Evolutionary conservation across 1,140 invertebrate species (phyloP).

Genomic region (Himalopsyche phryganea): DNA sequence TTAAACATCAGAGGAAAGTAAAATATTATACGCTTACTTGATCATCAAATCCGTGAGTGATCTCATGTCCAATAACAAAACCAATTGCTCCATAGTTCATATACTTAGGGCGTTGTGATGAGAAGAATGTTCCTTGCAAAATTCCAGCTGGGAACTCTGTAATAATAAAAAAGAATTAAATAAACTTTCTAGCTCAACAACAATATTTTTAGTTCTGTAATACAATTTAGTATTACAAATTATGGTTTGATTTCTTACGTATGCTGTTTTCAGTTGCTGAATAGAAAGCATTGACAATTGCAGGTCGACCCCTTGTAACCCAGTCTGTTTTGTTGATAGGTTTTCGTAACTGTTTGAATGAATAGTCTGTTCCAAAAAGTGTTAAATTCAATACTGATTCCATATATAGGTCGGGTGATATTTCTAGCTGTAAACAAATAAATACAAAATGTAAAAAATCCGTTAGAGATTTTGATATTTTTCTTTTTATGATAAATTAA

Average conservation of each 20-base stretch:
- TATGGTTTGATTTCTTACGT: slow-evolving; percentile 60
- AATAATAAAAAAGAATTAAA: background rate
- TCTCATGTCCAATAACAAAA: slow-evolving; percentile 90
- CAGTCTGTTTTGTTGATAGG: slow-evolving; percentile 82
- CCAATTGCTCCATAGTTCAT: slow-evolving; percentile 92
- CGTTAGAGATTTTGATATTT: too few relatives aligned
- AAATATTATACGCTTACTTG: slow-evolving; percentile 51
- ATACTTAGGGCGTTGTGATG: slow-evolving; percentile 76
- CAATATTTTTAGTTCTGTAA: background rate
- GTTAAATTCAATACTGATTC: slow-evolving; percentile 72
- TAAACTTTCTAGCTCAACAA: too few relatives aligned
- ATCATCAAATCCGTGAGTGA: slow-evolving; percentile 92
- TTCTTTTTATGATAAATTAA: too few relatives aligned
- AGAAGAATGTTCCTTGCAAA: slow-evolving; percentile 85
- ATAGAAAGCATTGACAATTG: slow-evolving; percentile 81
- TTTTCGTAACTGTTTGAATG: slow-evolving; percentile 71
- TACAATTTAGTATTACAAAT: background rate
- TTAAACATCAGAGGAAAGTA: too few relatives aligned
- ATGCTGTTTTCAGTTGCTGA: slow-evolving; percentile 81
- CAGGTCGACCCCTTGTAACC: slow-evolving; percentile 71
- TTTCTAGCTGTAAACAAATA: slow-evolving; percentile 57
- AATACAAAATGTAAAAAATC: too few relatives aligned
- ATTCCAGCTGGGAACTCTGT: slow-evolving; percentile 87
- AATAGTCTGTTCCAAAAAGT: slow-evolving; percentile 70
- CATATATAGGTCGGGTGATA: slow-evolving; percentile 66